Base-by-base conservation (phyloP, 1,140 invertebrate species). In the Sitophilus oryzae region DNA sequence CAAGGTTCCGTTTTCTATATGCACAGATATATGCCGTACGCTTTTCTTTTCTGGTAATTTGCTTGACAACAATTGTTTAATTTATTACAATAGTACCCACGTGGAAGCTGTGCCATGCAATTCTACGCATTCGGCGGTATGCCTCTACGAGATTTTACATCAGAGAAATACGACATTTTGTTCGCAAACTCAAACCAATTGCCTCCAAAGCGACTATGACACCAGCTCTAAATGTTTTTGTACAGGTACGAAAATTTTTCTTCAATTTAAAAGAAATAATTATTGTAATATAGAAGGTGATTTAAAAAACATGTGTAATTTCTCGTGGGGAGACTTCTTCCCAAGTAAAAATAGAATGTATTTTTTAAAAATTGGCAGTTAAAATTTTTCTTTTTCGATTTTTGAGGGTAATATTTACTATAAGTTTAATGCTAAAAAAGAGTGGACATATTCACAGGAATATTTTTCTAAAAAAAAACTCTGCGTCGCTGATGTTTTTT, bases 181-280 rank as follows among this genome's bases (percentile, higher is more conserved):
- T 48, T 30, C 46, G 4, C 52, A 58, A 21, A 30, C 16, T 11
- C 34, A 40, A 6, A 6, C 25, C 10, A 11, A n/a, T 11, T 61
- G 60, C 19, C 34, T 35, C 15, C 60, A 55, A 34, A 58, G 56
- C 22, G 25, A 23, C 16, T 61, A 56, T 38, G 23, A 36, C n/a
- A 23, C 48, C 2, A 22, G 34, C 10, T 55, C 56, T 9, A 18
- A 18, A n/a, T 61, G 60, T 47, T 61, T 57, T 37, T 61, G 60
- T 49, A 20, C 41, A 41, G 22, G 51, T 50, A 30, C 21, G 41
- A 35, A 36, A 14, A 44, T 8, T 22, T 21, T 16, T 44, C 15
- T 6, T 44, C n/a, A n/a, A n/a, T n/a, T n/a, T n/a, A n/a, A n/a
- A n/a, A n/a, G n/a, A n/a, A n/a, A n/a, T n/a, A n/a, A n/a, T n/a